Conservation (phyloP, 2,113 vertebrate genomes). For the Illadopsis cleaveri region DNA sequence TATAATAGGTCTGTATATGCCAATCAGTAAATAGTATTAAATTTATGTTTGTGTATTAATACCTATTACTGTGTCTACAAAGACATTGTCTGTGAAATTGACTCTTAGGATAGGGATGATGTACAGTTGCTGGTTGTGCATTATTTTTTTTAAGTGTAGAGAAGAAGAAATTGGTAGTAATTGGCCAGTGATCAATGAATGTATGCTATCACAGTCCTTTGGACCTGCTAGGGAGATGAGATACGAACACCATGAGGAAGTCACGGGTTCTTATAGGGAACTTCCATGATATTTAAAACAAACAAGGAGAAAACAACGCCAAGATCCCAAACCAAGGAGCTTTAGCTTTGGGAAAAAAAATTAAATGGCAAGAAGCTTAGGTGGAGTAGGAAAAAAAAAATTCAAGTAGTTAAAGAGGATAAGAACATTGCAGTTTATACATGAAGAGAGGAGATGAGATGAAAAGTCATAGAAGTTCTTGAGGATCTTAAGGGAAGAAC, state of each 20-base stretch:
- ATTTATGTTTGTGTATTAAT: not conserved
- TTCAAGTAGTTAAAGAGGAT: not conserved
- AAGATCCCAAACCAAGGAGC: not conserved
- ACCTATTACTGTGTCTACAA: not conserved
- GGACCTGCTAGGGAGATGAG: not conserved
- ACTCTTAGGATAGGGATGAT: not conserved
- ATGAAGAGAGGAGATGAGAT: not conserved
- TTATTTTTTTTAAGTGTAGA: not conserved
- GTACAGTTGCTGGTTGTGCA: not conserved
- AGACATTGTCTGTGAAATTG: not conserved
- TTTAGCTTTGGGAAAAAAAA: not conserved
- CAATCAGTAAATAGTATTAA: not conserved
- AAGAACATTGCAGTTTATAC: not conserved
- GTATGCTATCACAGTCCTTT: not conserved
- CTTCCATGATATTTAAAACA: not conserved
- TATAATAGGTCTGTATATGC: not conserved
- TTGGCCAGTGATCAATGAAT: not conserved
- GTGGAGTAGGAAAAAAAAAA: not conserved
- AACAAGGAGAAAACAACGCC: not conserved
- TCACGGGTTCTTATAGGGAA: not conserved
- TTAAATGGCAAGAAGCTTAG: rapidly evolving
- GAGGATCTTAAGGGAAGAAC: not conserved
- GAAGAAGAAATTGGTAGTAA: not conserved
- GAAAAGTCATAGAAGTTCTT: not conserved
- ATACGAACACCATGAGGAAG: not conserved